Percentiles rank a stretch among this genome's conserved stretches.
These are phyloP conservation scores for Drosophila anceps DNA, from an alignment of 2,888 invertebrate species.

Conservation along the genomic window DNA sequence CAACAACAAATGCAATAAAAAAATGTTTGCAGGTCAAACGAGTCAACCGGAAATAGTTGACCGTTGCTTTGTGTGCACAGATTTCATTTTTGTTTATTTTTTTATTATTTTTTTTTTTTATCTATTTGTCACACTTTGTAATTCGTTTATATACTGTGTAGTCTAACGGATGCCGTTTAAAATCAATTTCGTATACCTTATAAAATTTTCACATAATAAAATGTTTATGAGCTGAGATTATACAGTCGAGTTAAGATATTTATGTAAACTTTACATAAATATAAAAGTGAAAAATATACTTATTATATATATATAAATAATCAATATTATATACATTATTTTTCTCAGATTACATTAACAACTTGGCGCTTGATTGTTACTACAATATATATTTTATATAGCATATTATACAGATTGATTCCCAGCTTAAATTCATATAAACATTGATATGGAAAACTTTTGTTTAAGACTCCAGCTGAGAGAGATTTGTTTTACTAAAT, in stretches of 20 bases:
- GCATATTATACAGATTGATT: too few species aligned
- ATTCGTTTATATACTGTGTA: conserved; percentile 14
- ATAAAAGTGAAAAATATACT: too few species aligned
- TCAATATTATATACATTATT: too few species aligned
- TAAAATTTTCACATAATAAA: background rate
- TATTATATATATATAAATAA: too few species aligned
- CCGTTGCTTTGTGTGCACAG: conserved; percentile 17
- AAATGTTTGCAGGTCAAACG: conserved; percentile 18
- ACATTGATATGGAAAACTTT: too few species aligned
- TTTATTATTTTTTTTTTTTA: background rate
- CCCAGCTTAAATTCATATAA: too few species aligned
- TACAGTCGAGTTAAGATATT: too few species aligned
- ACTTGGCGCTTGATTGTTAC: too few species aligned
- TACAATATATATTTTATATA: too few species aligned
- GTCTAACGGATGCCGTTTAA: conserved; percentile 6
- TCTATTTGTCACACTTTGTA: conserved; percentile 28
- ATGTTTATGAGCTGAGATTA: background rate
- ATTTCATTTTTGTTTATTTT: background rate
- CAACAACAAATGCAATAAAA: conserved; percentile 1
- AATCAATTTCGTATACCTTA: conserved; percentile 9
- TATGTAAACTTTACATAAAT: too few species aligned
- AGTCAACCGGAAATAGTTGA: conserved; percentile 47
- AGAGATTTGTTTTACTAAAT: background rate
- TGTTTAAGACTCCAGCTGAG: too few species aligned
- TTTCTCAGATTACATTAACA: too few species aligned